Evolutionary conservation across 2,113 vertebrate genomes (phyloP).

Genomic region (Glaucomys volans): DNA sequence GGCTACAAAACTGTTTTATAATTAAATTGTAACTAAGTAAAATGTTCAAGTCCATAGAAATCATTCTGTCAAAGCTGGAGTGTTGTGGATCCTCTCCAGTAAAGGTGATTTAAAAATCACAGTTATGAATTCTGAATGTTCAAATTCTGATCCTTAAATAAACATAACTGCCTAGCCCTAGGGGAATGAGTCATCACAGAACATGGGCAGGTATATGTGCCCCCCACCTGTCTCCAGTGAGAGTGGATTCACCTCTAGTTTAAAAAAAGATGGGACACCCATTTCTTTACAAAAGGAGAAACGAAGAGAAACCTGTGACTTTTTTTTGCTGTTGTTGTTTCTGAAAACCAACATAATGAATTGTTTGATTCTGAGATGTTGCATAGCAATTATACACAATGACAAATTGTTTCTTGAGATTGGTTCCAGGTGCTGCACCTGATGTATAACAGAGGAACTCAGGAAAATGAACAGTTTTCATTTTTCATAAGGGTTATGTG

Average conservation of each 20-base stretch:
- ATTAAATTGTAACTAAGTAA: background rate
- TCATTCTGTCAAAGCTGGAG: background rate
- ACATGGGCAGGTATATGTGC: background rate
- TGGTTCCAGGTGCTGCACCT: slow-evolving; percentile 65
- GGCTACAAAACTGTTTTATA: background rate
- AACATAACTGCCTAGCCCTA: background rate
- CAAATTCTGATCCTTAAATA: background rate
- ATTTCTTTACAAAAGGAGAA: slow-evolving; percentile 38
- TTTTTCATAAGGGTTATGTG: background rate
- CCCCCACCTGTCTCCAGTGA: background rate
- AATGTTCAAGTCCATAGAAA: background rate
- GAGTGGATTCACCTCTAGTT: background rate
- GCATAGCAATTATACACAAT: slow-evolving; percentile 55
- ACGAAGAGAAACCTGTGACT: slow-evolving; percentile 29
- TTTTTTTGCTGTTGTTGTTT: slow-evolving; percentile 58
- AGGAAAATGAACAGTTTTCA: slow-evolving; percentile 11
- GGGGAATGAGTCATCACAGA: background rate
- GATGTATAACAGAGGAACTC: background rate
- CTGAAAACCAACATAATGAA: slow-evolving; percentile 44
- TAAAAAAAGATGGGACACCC: background rate
- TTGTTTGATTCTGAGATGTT: slow-evolving; percentile 67
- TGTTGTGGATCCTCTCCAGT: background rate
- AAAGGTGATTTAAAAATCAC: background rate
- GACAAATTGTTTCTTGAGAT: slow-evolving; percentile 65
- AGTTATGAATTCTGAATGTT: background rate